Base-by-base conservation (phyloP, 2,888 invertebrate genomes). In the Lissonota sp. region DNA sequence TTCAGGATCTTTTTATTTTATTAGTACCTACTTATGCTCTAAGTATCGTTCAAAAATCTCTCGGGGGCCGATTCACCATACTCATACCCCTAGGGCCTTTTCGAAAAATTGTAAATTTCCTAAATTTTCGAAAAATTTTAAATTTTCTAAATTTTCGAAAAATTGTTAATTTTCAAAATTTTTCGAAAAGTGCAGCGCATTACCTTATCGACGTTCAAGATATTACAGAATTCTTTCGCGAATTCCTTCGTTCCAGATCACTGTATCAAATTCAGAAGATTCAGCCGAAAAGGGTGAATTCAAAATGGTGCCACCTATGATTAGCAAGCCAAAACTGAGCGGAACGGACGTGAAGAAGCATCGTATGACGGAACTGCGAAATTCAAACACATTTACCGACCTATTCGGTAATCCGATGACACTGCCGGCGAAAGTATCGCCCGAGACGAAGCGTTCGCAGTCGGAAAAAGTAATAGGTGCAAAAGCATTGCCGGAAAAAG, bases 391-490 rank as follows among this genome's bases (percentile, higher is more conserved):
- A 82, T 98, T 98, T 92, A 95, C 95, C 64, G 96, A 95, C 87
- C 93, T 98, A 57, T 98, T 98, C 93, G 98, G 98, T 0, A 94
- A 96, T 26, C 97, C 97, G 0, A 96, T 98, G 86, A 97, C 81
- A 37, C 16, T 97, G 90, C 95, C 95, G 49, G 93, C 95, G 3
- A 96, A 96, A 93, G 93, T 95, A 44, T 95, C 95, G 6, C 95
- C 95, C 10, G 96, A 96, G 83, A 94, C 94, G 40, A 95, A 95
- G 86, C 96, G 95, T 90, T 67, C 84, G 6, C 89, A 90, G 70
- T 74, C 83, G 0, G 91, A 92, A 0, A 92, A 91, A 82, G 66
- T 84, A 6, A 93, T 93, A 44, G 92, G 90, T 72, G 82, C 84
- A 6, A 92, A 84, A 87, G 86, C 89, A 53, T 93, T 93, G 84